These are phyloP conservation scores for Psix sp. DNA, from an alignment of 1,140 invertebrate species.

Conservation along the genomic window DNA sequence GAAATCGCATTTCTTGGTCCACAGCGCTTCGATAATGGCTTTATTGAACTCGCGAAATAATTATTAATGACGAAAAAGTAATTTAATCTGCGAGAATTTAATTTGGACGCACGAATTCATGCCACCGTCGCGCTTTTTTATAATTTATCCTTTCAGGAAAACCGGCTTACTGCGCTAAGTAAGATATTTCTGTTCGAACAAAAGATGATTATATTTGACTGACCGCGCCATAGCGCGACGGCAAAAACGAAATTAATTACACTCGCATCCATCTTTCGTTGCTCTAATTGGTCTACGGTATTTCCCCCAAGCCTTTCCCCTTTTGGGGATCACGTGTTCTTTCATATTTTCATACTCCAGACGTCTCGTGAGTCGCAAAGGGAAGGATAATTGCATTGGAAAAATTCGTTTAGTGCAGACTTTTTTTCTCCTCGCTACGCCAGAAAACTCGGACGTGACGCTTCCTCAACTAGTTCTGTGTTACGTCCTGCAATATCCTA, in stretches of 20 bases:
- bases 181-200: slow-evolving; percentile 31
- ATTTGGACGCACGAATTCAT: slow-evolving; percentile 7
- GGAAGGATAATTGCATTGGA: slow-evolving; percentile 63
- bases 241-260: slow-evolving; percentile 62
- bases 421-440: slow-evolving; percentile 35
- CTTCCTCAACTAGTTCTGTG: slow-evolving; percentile 26
- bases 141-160: neutral
- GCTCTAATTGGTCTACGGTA: slow-evolving; percentile 57
- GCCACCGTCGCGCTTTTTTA: neutral
- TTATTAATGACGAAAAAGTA: slow-evolving; percentile 26
- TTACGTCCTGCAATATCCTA: slow-evolving; percentile 36
- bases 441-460: slow-evolving; percentile 50
- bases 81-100: slow-evolving; percentile 15
- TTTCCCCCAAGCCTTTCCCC: slow-evolving; percentile 18
- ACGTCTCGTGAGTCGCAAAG: slow-evolving; percentile 37
- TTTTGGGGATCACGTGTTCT: slow-evolving; percentile 26
- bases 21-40: slow-evolving; percentile 4
- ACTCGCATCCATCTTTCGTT: slow-evolving; percentile 56
- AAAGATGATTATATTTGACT: slow-evolving; percentile 35
- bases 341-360: slow-evolving; percentile 48
- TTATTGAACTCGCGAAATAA: slow-evolving; percentile 22
- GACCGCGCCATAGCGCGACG: slow-evolving; percentile 25
- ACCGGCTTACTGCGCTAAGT: slow-evolving; percentile 13
- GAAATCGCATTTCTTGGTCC: slow-evolving; percentile 13
- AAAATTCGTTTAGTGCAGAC: slow-evolving; percentile 62